phyloP scores from a whole-genome alignment of 2,888 invertebrate species.

The Diadromus collaris region DNA sequence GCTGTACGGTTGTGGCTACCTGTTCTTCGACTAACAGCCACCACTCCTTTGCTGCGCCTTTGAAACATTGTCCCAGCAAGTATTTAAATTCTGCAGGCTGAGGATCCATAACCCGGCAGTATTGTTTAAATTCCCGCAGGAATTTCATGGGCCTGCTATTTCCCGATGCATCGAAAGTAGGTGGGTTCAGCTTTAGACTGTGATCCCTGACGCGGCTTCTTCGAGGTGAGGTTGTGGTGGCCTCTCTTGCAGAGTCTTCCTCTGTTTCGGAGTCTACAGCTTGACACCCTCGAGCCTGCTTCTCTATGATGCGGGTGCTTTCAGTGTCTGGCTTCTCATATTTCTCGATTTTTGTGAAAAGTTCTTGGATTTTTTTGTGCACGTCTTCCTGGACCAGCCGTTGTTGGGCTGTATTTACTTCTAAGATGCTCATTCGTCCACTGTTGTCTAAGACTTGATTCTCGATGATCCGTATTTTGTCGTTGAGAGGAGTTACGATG shows the following conservation, averaged over 20 bases:
- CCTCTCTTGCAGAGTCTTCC: too few relatives aligned
- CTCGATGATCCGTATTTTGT: neutral
- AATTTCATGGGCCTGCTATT: constrained; percentile 3
- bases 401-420: neutral
- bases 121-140: constrained; percentile 1
- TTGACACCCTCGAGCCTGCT: neutral
- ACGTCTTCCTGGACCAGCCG: neutral
- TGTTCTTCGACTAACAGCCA: constrained; percentile 1
- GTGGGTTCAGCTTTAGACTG: neutral
- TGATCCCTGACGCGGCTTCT: neutral
- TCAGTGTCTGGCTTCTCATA: too few relatives aligned
- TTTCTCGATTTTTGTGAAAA: too few relatives aligned
- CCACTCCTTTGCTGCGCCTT: constrained; percentile 10
- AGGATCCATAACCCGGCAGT: constrained; percentile 17
- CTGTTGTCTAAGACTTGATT: too few relatives aligned
- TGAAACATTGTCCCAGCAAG: neutral
- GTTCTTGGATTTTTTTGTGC: too few relatives aligned
- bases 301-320: neutral
- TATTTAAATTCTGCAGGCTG: neutral
- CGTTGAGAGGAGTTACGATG: neutral
- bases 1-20: neutral
- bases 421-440: neutral
- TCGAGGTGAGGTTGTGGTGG: neutral
- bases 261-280: neutral
- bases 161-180: neutral